These are phyloP conservation scores for Enteromius thamalakanensis DNA, from an alignment of 2,797 vertebrate species.

Conservation along the genomic window DNA sequence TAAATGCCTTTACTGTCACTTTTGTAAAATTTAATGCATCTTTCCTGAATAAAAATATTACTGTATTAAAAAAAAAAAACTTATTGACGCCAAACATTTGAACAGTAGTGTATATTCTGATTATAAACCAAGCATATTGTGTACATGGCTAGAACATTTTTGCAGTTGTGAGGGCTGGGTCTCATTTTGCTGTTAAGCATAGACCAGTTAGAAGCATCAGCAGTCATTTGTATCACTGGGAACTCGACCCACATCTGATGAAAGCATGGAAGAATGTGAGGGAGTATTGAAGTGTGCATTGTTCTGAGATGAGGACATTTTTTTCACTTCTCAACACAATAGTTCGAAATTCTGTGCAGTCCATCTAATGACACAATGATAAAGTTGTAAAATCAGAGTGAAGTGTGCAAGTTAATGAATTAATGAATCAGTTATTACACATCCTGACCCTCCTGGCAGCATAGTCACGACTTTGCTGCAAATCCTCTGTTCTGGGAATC, in stretches of 20 bases:
- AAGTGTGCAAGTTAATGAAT: slow-evolving; percentile 13
- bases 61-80: not conserved
- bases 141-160: slow-evolving; percentile 3
- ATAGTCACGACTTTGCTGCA: slow-evolving; percentile 29
- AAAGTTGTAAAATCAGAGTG: not conserved
- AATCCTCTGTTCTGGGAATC: slow-evolving; percentile 68
- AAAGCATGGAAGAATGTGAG: slow-evolving; percentile 36
- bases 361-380: not conserved
- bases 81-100: not conserved
- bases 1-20: not conserved
- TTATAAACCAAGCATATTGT: slow-evolving; percentile 1
- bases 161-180: slow-evolving; percentile 1
- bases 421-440: slow-evolving; percentile 4
- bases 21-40: not conserved
- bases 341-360: not conserved
- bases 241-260: slow-evolving; percentile 50
- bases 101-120: not conserved
- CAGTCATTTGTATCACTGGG: slow-evolving; percentile 33
- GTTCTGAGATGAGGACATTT: slow-evolving; percentile 35
- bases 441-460: slow-evolving; percentile 19
- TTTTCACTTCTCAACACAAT: slow-evolving; percentile 10
- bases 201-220: slow-evolving; percentile 37
- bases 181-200: slow-evolving; percentile 3
- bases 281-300: slow-evolving; percentile 34
- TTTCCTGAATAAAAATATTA: not conserved